Percentiles rank a stretch among this genome's conserved stretches.
These are phyloP conservation scores for Psilanteris sp. DNA, from an alignment of 1,140 invertebrate species.

Conservation along the genomic window DNA sequence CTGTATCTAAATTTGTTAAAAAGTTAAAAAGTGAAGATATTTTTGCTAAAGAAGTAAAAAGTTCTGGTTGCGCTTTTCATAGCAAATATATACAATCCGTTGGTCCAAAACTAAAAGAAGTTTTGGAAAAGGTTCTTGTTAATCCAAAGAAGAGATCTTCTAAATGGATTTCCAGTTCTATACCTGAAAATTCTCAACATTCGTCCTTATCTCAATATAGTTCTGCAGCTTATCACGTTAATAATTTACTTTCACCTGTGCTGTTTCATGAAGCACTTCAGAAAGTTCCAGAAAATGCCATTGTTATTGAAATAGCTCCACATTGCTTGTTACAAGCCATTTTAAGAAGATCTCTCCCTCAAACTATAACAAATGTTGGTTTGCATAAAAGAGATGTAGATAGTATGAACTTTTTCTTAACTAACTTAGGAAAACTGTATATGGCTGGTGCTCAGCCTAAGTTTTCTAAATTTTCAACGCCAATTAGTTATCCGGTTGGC, in stretches of 20 bases:
- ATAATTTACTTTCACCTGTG: constrained; percentile 94
- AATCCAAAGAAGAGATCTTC: constrained; percentile 87
- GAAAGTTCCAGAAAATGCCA: constrained; percentile 91
- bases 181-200: constrained; percentile 91
- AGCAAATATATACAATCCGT: constrained; percentile 94
- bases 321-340: constrained; percentile 94
- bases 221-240: constrained; percentile 96
- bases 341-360: constrained; percentile 87
- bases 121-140: constrained; percentile 89
- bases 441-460: constrained; percentile 88
- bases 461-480: constrained; percentile 86
- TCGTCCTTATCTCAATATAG: constrained; percentile 88
- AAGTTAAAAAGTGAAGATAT: constrained; percentile 88
- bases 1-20: constrained; percentile 86
- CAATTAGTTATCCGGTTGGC: constrained; percentile 92
- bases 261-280: constrained; percentile 90
- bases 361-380: constrained; percentile 85
- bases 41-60: constrained; percentile 94
- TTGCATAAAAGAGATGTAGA: constrained; percentile 87
- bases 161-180: constrained; percentile 95
- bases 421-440: constrained; percentile 89
- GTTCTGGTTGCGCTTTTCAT: constrained; percentile 95
- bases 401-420: constrained; percentile 85
- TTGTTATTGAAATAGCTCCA: constrained; percentile 95
- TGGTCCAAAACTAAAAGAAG: constrained; percentile 87